Base-by-base conservation (phyloP, 2,888 invertebrate genomes). In the Troides helena region DNA sequence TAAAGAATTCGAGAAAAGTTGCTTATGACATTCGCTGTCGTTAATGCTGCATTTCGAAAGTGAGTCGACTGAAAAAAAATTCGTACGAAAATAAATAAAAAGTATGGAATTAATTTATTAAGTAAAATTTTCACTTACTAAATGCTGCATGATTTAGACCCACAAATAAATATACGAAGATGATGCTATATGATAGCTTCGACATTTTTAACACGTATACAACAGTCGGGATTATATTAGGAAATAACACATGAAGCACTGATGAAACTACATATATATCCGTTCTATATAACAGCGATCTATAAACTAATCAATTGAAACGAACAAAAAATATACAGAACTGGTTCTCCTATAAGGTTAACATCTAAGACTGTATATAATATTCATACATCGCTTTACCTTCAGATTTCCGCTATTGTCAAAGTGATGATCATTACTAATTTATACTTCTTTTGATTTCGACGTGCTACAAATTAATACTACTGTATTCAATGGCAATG, bases 1-100 rank as follows among this genome's bases (percentile, higher is more conserved):
- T 0, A 85, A 5, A 0, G 78, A 69, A 0, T 70, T 65, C 69
- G 80, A 68, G 50, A 78, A 79, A 1, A 80, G 57, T 2, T 74
- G 70, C 21, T 71, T 75, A 39, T 81, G 69, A 62, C 86, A 86
- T 59, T 77, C 76, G 17, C 71, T 63, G 68, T 86, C 83, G 7
- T 77, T 71, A 7, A 84, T 59, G 1, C 77, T 71, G 68, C 86
- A 86, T 79, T 82, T 84, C 63, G 71, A 65, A 7, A 85, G 68
- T 14, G 70, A 74, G 0, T 84, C 81, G 50, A 81, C 85, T 86
- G 81, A 46, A 46, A 50, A 61, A 71, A 59, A 62, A 50, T 46
- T 58, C 50, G 25, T 14, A n/a, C n/a, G 39, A n/a, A 53, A 2
- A n/a, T 50, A 53, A 12, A 50, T 4, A 7, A 53, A n/a, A 53